Percentiles rank a stretch among this genome's conserved stretches.
Conservation (phyloP, 2,797 vertebrate genomes). For the Peromyscus aztecus region DNA sequence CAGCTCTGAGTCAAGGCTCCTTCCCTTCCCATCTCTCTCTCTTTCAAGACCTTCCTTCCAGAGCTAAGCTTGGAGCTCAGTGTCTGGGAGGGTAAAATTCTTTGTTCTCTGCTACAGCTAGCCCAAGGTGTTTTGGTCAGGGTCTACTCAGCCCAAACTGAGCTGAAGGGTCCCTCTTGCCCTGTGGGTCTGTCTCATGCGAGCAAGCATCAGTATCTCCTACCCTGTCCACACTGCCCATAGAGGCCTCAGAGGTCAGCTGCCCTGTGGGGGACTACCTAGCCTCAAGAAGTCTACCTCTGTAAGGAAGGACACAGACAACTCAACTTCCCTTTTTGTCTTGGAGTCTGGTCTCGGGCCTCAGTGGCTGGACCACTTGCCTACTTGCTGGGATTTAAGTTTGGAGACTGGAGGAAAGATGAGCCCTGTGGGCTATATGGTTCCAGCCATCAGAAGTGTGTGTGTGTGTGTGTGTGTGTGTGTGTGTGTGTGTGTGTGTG, state of each 20-base stretch:
- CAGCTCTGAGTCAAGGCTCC: not conserved
- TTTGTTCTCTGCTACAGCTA: not conserved
- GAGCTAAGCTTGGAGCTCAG: too few species aligned
- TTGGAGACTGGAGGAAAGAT: not conserved
- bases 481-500: not conserved
- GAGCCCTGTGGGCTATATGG: too few species aligned
- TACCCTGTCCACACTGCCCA: not conserved
- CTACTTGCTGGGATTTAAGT: not conserved
- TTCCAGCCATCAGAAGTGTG: not conserved
- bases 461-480: not conserved
- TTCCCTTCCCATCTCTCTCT: too few species aligned
- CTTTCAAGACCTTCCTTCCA: not conserved
- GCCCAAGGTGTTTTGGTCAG: not conserved
- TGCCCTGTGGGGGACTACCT: not conserved
- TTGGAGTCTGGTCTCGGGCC: not conserved
- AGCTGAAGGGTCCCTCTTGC: not conserved
- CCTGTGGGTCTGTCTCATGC: not conserved
- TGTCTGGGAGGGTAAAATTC: too few species aligned
- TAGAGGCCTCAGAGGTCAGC: not conserved
- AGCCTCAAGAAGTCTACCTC: not conserved
- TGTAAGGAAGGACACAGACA: too few species aligned
- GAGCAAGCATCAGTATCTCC: not conserved
- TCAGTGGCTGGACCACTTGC: not conserved
- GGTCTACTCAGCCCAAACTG: not conserved
- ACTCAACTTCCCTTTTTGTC: not conserved